Evolutionary conservation across 1,140 invertebrate genomes (phyloP).

Genomic region (Euura saliciscinereae): DNA sequence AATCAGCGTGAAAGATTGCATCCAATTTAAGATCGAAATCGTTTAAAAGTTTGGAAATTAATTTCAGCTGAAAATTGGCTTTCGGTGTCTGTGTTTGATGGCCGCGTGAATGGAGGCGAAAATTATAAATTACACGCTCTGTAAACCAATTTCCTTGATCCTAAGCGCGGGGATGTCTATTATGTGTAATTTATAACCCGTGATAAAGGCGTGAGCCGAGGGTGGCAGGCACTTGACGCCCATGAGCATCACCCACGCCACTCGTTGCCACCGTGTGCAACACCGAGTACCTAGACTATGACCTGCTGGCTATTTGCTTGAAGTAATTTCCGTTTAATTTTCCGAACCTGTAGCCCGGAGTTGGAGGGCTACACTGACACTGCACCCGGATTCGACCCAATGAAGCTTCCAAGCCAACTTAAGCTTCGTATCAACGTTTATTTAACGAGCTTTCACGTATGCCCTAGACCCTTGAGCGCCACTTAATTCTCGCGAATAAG

Average conservation of each 20-base stretch:
- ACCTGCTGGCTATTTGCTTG: not conserved
- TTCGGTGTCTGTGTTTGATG: too few relatives aligned
- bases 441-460: not conserved
- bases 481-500: too few relatives aligned
- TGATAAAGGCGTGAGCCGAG: not conserved
- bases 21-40: too few relatives aligned
- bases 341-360: not conserved
- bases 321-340: conserved; percentile 7
- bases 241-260: not conserved
- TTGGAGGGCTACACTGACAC: not conserved
- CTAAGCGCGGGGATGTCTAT: not conserved
- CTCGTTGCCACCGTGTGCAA: not conserved
- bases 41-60: too few relatives aligned
- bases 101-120: not conserved
- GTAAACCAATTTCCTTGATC: not conserved
- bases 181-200: conserved; percentile 5
- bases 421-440: not conserved
- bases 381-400: not conserved
- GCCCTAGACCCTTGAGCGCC: not conserved
- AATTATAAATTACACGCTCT: not conserved
- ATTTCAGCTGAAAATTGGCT: too few relatives aligned
- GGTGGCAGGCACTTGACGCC: not conserved
- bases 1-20: too few relatives aligned
- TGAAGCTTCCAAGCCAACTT: not conserved
- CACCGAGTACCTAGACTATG: not conserved